Evolutionary conservation across 2,888 invertebrate species (phyloP), one percentile per base, ranked within the genome.

Genomic region (Chrysolina oricalcia): DNA sequence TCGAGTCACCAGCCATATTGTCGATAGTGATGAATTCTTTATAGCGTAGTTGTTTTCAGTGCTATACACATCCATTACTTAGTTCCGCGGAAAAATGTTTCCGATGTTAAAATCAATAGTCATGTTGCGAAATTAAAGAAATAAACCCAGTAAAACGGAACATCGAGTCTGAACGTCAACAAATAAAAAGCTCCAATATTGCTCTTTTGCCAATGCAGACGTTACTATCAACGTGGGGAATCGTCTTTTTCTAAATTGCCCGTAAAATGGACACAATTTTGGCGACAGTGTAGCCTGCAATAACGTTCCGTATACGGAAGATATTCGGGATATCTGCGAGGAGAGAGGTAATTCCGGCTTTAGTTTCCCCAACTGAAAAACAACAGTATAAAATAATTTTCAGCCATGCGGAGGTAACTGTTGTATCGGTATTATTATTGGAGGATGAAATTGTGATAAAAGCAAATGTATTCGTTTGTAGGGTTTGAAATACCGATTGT

Each of bases 231-330:
- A 63, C 77, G 59, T 74, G 71, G 75, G 75, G 66, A 70, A 73
- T 73, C 73, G 75, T 69, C 73, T 78, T 69, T 56, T 48, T 53
- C 70, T 64, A 69, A 78, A 73, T 73, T 73, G 72, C 69, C 71
- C 78, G 71, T 73, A 77, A 77, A 77, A 74, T 50, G 73, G 72
- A 74, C 70, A 75, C 75, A 70, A 75, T 69, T 75, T 75, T 65
- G 63, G 72, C 65, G 41, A 75, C 59, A 70, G 76, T 66, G 70
- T n/a, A 53, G 13, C 21, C 11, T 53, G 48, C 67, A 67, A 67
- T 68, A 68, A 17, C 68, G 68, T 40, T 53, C 56, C 27, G 35
- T 19, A 66, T 66, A 66, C 19, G 23, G 46, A 48, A 66, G 43
- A 66, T 68, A 50, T 27, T 56, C 19, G 53, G 50, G 35, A 19